A percentile compares a stretch with the other conserved stretches of the same genome.
Evolutionary conservation across 1,140 invertebrate genomes (phyloP).

Genomic region (Sinella curviseta): DNA sequence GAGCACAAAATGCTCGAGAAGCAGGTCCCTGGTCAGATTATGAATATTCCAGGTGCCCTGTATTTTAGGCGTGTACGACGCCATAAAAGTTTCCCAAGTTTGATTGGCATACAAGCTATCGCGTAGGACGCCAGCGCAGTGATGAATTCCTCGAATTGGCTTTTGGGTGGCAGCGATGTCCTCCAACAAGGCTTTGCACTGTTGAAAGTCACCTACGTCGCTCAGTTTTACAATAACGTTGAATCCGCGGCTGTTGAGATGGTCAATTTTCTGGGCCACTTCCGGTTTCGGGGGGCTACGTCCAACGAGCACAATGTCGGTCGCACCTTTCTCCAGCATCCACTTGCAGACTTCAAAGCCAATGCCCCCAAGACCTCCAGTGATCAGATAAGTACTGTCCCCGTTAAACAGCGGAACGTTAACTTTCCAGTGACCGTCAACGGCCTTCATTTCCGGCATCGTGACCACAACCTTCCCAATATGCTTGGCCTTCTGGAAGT

Average conservation of each 20-base stretch:
- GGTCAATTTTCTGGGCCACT: background rate
- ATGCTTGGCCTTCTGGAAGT: slow-evolving; percentile 24
- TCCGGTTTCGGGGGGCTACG: background rate
- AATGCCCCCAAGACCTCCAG: slow-evolving; percentile 1
- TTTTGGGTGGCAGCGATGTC: background rate
- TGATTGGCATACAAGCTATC: background rate
- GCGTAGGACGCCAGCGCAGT: background rate
- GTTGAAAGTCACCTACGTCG: background rate
- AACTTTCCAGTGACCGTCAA: background rate
- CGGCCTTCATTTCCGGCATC: background rate
- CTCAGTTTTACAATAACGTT: background rate
- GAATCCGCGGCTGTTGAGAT: background rate
- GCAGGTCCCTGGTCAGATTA: background rate
- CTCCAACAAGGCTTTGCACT: background rate
- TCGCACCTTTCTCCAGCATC: background rate
- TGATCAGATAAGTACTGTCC: background rate
- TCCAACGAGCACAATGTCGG: background rate
- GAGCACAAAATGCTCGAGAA: background rate
- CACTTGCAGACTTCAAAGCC: slow-evolving; percentile 3
- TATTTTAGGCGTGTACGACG: background rate
- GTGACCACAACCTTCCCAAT: background rate
- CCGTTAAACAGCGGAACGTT: background rate
- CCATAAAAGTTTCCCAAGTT: background rate
- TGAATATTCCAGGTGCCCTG: background rate
- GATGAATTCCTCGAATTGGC: background rate